Percentiles rank a stretch among this genome's conserved stretches.
Conservation (phyloP, 2,113 vertebrate genomes). For the Zeus faber region DNA sequence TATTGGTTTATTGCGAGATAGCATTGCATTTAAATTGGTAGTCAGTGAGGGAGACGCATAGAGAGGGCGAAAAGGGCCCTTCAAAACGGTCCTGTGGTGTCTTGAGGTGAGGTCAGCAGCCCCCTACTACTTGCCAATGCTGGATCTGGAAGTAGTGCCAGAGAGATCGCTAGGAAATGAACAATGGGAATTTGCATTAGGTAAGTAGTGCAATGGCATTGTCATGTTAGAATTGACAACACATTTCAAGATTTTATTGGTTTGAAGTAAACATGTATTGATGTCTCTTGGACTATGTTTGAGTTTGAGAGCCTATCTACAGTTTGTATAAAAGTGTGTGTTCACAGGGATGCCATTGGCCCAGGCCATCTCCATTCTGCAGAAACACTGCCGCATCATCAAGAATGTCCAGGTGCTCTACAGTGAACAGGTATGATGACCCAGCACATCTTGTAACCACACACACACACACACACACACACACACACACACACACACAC, state of each 20-base stretch:
- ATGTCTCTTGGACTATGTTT: background rate
- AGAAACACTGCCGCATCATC: constrained; percentile 97
- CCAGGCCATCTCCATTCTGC: constrained; percentile 96
- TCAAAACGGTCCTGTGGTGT: constrained; percentile 51
- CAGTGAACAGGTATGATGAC: constrained; percentile 99
- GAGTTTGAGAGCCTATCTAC: too few relatives aligned
- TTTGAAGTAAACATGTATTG: too few relatives aligned
- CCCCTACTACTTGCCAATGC: constrained; percentile 86
- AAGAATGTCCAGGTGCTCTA: constrained; percentile 99
- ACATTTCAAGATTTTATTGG: too few relatives aligned
- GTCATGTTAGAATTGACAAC: background rate
- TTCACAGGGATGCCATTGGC: constrained; percentile 93
- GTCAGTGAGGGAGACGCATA: too few relatives aligned
- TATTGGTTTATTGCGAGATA: constrained; percentile 1
- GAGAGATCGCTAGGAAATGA: constrained; percentile 99
- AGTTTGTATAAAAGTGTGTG: too few relatives aligned
- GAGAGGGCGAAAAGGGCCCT: constrained; percentile 38
- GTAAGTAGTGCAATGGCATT: constrained; percentile 63
- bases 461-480: too few relatives aligned
- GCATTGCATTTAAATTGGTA: too few relatives aligned
- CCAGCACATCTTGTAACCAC: too few relatives aligned
- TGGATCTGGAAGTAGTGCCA: constrained; percentile 98
- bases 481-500: too few relatives aligned
- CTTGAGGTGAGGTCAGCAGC: constrained; percentile 54
- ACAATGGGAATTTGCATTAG: constrained; percentile 98